Base-by-base conservation (phyloP, 1,140 invertebrate species). In the Drosophila jambulina region DNA sequence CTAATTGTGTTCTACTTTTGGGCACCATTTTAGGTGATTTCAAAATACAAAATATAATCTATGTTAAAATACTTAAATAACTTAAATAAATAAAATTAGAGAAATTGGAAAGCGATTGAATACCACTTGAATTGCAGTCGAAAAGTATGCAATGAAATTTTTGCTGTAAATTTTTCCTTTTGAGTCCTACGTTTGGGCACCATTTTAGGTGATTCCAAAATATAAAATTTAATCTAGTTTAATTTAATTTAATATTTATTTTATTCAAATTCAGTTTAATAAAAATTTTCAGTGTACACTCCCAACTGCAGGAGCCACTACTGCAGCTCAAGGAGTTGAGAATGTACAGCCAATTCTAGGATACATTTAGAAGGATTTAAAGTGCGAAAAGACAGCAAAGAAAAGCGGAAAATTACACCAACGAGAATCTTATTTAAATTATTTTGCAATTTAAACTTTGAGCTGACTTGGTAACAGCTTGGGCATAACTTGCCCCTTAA, bases 391-490 rank as follows among this genome's bases (percentile, higher is more conserved):
- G 34, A 25, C 53, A 23, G 17, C 29, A 43, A 48, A 40, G 23
- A 57, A 57, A 32, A 34, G 15, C 7, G 21, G 10, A 27, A 60
- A 32, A n/a, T 25, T 32, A 48, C 7, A 9, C 9, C 21, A 29
- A 61, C 25, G 15, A 19, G 21, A 40, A 25, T 57, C n/a, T 3
- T 57, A 57, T 25, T 57, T 42, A 57, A 57, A 43, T 42, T 42
- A 21, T 54, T 17, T 13, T 40, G 23, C 23, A 17, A 21, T 62
- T 56, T 17, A 29, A 56, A 38, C n/a, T 57, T 63, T 13, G 15
- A 38, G 34, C 53, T 36, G 1, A 21, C 17, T 32, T 17, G 29
- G n/a, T 8, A 53, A 53, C 21, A 53, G n/a, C 49, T 32, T 6
- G 25, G 48, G 10, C 13, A 51, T 51, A 19, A 32, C 27, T 34